Percentiles rank a stretch among this genome's conserved stretches.
phyloP scores from a whole-genome alignment of 35 echinoderm and acorn worm genomes.

The Lytechinus variegatus region DNA sequence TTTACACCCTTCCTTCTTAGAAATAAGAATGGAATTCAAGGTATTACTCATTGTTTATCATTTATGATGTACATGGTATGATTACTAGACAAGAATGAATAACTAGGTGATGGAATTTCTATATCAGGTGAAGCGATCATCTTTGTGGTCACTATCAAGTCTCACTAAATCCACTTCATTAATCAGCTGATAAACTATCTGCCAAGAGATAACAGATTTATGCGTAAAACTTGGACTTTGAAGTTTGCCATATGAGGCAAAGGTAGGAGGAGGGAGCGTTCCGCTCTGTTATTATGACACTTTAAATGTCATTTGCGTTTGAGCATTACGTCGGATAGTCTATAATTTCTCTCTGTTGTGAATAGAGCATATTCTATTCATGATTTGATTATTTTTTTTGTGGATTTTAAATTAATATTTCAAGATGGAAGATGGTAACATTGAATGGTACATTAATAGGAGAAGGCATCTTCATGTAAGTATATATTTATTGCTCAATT shows the following conservation, averaged over 20 bases:
- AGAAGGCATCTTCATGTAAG: background rate
- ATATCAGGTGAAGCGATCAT: background rate
- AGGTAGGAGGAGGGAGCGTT: background rate
- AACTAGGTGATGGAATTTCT: background rate
- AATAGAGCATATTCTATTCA: background rate
- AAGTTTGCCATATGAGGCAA: background rate
- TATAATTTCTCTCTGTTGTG: background rate
- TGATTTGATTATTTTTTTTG: background rate
- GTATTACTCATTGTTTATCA: slow-evolving; percentile 1
- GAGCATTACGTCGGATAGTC: background rate
- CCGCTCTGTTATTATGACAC: background rate
- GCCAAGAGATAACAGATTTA: background rate
- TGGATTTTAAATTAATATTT: background rate
- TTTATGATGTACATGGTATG: background rate
- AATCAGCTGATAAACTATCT: background rate
- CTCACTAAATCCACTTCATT: background rate
- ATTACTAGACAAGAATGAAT: background rate
- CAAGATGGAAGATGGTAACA: background rate
- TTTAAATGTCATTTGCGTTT: background rate
- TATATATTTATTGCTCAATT: background rate
- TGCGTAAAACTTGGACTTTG: background rate
- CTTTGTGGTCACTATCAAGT: background rate
- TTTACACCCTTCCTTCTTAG: background rate
- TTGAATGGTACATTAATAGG: background rate
- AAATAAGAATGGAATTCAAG: background rate